Conservation (phyloP, 2,113 vertebrate genomes). For the Hippoglossus stenolepis region DNA sequence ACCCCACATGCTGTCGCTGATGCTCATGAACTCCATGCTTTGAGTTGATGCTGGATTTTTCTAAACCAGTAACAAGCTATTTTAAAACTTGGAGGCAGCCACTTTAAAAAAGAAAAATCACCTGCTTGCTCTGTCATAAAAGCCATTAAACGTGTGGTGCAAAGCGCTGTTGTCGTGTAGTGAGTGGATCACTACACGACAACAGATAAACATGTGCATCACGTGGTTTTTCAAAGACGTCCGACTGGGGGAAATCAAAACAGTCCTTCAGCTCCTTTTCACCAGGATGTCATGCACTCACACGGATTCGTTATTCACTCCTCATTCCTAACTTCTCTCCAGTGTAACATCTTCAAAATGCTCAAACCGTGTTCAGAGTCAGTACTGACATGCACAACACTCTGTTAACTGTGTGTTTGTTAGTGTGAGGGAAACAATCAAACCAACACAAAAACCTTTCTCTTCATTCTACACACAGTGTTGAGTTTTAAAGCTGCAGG, state of each 20-base stretch:
- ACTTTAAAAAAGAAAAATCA: constrained; percentile 13
- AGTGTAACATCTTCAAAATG: background rate
- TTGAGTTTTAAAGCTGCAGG: constrained; percentile 33
- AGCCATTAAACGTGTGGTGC: background rate
- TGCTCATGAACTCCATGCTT: constrained; percentile 43
- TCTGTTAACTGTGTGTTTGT: constrained; percentile 31
- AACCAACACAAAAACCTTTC: constrained; percentile 25
- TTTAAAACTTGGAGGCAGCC: constrained; percentile 25
- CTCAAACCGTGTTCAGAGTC: constrained; percentile 26
- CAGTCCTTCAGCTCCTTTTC: background rate
- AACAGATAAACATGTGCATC: background rate
- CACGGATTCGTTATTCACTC: constrained; percentile 1
- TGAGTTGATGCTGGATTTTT: background rate
- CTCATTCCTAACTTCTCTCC: background rate
- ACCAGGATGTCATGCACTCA: constrained; percentile 42
- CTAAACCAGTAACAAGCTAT: constrained; percentile 24
- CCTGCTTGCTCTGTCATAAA: background rate
- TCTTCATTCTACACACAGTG: background rate
- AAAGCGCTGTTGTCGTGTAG: constrained; percentile 17
- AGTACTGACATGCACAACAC: constrained; percentile 59
- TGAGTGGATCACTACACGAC: background rate
- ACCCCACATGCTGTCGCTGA: constrained; percentile 8
- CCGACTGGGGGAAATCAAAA: background rate
- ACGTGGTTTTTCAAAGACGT: background rate
- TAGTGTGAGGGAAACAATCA: constrained; percentile 51